Percentiles rank a stretch among this genome's conserved stretches.
These are phyloP conservation scores for Aphrocallistes beatrix DNA, from an alignment of 37 sponge, comb jelly and placozoan genomes.

Conservation along the genomic window DNA sequence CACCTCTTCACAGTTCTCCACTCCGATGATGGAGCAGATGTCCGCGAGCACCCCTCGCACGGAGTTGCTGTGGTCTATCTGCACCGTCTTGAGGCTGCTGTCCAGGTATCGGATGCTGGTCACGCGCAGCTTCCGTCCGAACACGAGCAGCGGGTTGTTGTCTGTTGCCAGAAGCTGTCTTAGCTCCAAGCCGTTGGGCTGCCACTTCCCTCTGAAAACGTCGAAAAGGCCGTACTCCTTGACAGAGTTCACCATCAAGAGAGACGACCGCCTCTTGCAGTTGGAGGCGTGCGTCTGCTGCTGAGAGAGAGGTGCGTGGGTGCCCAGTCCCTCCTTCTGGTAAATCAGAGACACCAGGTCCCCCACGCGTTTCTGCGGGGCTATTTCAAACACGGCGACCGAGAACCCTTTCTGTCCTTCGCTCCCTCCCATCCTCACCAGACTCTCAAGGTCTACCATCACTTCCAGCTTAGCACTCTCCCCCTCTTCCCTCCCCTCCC, in stretches of 20 bases:
- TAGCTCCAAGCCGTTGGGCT: not conserved
- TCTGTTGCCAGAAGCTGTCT: not conserved
- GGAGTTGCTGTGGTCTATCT: not conserved
- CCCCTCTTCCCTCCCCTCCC: no score
- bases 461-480: not conserved
- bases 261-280: not conserved
- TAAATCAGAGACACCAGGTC: constrained; percentile 8
- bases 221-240: not conserved
- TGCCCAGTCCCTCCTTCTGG: not conserved
- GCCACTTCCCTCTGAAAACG: not conserved
- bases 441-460: constrained; percentile 5
- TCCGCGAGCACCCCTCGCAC: not conserved
- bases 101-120: not conserved
- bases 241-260: not conserved
- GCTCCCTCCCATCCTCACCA: not conserved
- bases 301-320: not conserved
- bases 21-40: not conserved
- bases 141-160: not conserved
- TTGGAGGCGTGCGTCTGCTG: not conserved
- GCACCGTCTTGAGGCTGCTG: not conserved
- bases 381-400: not conserved
- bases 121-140: constrained; percentile 10
- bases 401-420: not conserved
- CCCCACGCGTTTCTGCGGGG: not conserved
- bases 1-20: not conserved